Conservation (phyloP, 2,888 invertebrate species). For the Tetranychus piercei region DNA sequence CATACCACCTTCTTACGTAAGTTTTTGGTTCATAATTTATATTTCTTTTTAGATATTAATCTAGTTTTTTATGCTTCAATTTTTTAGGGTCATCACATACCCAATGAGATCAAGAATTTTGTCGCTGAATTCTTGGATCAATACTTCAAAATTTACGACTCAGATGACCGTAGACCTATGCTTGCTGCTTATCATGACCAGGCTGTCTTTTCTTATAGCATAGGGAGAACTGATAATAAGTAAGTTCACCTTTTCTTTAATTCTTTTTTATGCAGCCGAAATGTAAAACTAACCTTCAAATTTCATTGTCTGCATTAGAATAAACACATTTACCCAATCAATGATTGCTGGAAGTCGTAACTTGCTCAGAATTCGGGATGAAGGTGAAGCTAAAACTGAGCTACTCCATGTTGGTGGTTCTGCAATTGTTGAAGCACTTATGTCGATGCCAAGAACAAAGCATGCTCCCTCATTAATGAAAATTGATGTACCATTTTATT, state of each 20-base stretch:
- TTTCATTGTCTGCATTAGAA: background rate
- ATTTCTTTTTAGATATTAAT: background rate
- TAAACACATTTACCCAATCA: background rate
- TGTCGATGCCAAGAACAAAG: constrained; percentile 60
- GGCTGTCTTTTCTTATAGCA: constrained; percentile 49
- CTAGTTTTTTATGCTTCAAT: background rate
- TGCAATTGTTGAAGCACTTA: constrained; percentile 57
- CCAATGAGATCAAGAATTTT: constrained; percentile 16
- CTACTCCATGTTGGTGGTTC: constrained; percentile 50
- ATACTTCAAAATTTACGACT: constrained; percentile 62
- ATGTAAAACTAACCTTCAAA: background rate
- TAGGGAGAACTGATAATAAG: constrained; percentile 2
- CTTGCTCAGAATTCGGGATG: constrained; percentile 19
- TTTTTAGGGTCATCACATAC: constrained; percentile 7
- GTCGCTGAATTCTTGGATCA: constrained; percentile 20
- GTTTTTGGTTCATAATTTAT: background rate
- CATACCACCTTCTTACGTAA: background rate
- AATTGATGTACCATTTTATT: constrained; percentile 51
- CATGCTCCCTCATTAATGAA: constrained; percentile 73
- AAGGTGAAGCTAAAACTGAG: background rate
- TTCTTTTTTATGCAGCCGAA: background rate
- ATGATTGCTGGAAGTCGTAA: constrained; percentile 19
- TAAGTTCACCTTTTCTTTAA: background rate
- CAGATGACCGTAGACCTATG: constrained; percentile 49
- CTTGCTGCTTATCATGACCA: constrained; percentile 72